phyloP scores from a whole-genome alignment of 2,888 invertebrate genomes.

The Thera britannica region DNA sequence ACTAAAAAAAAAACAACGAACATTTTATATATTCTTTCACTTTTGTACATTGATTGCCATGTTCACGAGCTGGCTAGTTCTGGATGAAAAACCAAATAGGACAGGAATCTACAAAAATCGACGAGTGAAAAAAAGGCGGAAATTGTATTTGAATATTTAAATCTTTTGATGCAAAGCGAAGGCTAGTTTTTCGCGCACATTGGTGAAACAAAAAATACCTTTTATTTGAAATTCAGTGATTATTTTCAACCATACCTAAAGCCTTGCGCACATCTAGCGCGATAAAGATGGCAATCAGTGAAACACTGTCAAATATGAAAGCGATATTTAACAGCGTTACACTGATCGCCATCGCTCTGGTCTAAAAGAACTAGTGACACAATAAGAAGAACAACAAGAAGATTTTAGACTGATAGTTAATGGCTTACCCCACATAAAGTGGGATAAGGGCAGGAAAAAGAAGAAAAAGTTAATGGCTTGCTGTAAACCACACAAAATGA shows the following conservation, averaged over 20 bases:
- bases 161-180: conserved; percentile 1
- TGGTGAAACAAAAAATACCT: neutral
- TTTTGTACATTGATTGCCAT: conserved; percentile 15
- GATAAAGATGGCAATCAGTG: too few species aligned
- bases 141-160: conserved; percentile 22
- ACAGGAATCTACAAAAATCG: conserved; percentile 10
- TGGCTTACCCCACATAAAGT: too few species aligned
- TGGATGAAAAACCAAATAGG: conserved; percentile 19
- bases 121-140: conserved; percentile 21
- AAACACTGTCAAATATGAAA: too few species aligned
- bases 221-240: too few species aligned
- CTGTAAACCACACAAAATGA: neutral
- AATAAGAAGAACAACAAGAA: too few species aligned
- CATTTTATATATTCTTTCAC: conserved; percentile 6
- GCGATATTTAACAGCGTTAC: too few species aligned
- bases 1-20: neutral
- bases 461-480: neutral
- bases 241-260: too few species aligned
- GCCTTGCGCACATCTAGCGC: too few species aligned
- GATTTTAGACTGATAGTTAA: too few species aligned
- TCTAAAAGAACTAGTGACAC: too few species aligned
- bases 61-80: conserved; percentile 9
- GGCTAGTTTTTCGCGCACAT: conserved; percentile 8
- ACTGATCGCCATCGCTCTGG: too few species aligned
- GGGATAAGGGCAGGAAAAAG: too few species aligned